Evolutionary conservation across 2,797 vertebrate genomes (phyloP), one percentile per base, ranked within the genome.

Genomic region (Sebastes kiyomatsui): DNA sequence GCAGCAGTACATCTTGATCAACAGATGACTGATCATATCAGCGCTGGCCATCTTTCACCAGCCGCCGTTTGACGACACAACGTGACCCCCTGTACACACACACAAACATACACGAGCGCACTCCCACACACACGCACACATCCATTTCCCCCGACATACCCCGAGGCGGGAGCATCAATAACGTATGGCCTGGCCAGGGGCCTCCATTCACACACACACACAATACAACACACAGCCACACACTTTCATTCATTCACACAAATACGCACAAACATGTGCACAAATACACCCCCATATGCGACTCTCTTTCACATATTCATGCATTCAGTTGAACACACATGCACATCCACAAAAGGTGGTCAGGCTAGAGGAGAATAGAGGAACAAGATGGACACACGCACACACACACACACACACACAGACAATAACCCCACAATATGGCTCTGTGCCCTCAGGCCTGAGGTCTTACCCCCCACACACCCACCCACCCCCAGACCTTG

Each of bases 1-100:
- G 94, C 90, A 94, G 95, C 95, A 96, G 97, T 98, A 97, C 96
- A 96, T 98, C 97, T 99, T 98, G 98, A 98, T 99, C 97, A 98
- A 98, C 96, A 97, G 96, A 97, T 99, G 98, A 99, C 97, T 96
- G 97, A 99, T 99, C 97, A 96, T 97, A 95, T 96, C 96, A 95
- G 94, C 64, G 92, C 2, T 30, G 95, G 93, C 96, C 97, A 99
- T 99, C 97, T 96, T 97, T 99, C 98, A 99, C 91, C 84, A 96
- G 95, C 93, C 96, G 96, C 98, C 94, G 96, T 98, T 97, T 97
- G 97, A 98, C 97, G 97, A 99, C 97, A 99, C 97, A 96, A 89
- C 90, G 56, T 94, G 93, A 94, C 92, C 92, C 89, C 85, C 75
- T 68, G 77, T 77, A 30, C 87, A 80, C 83, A 82, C 82, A 83